Evolutionary conservation across 2,888 invertebrate genomes (phyloP), one percentile per base, ranked within the genome.

Genomic region (Rhodophaea formosa): DNA sequence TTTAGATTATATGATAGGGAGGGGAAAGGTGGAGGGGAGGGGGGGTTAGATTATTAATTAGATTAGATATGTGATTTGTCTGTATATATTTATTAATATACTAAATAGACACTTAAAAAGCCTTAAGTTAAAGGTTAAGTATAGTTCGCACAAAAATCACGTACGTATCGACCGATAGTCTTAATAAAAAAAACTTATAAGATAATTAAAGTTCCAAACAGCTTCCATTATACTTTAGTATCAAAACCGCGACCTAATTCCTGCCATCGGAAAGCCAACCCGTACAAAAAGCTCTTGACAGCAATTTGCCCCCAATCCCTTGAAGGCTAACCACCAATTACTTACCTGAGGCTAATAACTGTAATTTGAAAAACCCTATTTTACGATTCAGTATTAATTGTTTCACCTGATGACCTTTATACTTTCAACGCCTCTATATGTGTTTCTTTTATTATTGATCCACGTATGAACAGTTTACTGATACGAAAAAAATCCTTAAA

Each of bases 271-370:
- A 7, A 49, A 49, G 15, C 7, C 14, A 1, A n/a, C 30, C 30
- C 30, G 15, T 14, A 49, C 30, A 15, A 32, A 51, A 51, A 51
- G 17, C 15, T 51, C 17, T 51, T 51, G 51, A 51, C 51, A 35
- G 51, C 16, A n/a, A 51, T 51, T 51, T 35, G 51, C 35, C 35
- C 51, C 35, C 35, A 51, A 51, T 51, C 51, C 51, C 16, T 35
- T 17, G 5, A 16, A 35, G 32, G 12, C 35, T 10, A 35, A 51
- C 51, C 51, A 51, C 17, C 51, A 51, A 51, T 51, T 51, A 51
- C 51, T 47, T 35, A 16, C 32, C 51, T 35, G 51, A 12, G 10
- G 35, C 51, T 35, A 35, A 51, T 51, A 35, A 35, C 35, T 51
- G 16, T 51, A 17, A 51, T 51, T 51, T 15, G 1, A 51, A 51